Percentiles rank a stretch among this genome's conserved stretches.
Conservation (phyloP, 2,113 vertebrate genomes). For the Aptenodytes patagonicus region DNA sequence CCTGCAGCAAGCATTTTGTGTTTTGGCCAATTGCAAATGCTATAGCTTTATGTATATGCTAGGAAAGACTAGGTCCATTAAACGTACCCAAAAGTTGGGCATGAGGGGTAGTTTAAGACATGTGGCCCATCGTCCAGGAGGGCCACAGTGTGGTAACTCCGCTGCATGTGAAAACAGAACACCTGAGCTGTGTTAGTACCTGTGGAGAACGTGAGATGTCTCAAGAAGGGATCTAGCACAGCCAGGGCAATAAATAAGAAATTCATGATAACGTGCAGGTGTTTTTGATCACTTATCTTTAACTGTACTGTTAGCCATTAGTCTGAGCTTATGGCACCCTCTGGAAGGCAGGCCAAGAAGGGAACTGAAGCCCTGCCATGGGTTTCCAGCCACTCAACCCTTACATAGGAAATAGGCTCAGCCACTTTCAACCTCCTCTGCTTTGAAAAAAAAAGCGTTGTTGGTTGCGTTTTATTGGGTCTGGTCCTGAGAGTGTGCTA, state of each 20-base stretch:
- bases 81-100: rapidly evolving
- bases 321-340: neutral
- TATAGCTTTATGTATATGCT: neutral
- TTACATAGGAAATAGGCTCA: neutral
- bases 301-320: neutral
- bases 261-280: neutral
- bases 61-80: neutral
- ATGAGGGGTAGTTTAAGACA: no score
- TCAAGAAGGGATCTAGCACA: neutral
- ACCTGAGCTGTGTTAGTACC: rapidly evolving
- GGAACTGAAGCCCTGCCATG: neutral
- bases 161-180: neutral
- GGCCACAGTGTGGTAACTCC: rapidly evolving
- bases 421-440: neutral
- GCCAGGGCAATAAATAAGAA: neutral
- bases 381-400: neutral
- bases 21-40: neutral
- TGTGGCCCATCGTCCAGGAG: rapidly evolving
- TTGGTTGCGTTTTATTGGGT: neutral
- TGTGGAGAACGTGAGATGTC: neutral
- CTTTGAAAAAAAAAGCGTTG: neutral
- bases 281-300: neutral
- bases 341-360: neutral
- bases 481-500: neutral
- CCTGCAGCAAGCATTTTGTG: rapidly evolving